Conservation (phyloP, 2,797 vertebrate species). For the Diglossa cyanea region DNA sequence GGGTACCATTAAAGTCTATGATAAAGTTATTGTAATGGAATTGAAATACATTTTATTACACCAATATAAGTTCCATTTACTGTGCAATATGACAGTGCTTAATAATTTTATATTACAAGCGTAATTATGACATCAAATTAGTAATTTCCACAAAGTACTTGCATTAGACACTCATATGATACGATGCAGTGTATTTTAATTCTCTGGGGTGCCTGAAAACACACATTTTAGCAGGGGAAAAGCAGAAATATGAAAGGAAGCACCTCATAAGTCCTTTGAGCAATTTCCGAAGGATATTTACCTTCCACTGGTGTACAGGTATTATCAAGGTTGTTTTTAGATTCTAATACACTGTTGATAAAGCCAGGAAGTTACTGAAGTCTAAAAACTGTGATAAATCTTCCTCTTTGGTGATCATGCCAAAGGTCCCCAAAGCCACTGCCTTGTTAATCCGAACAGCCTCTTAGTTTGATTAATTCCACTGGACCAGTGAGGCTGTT, state of each 20-base stretch:
- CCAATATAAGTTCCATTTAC: constrained; percentile 71
- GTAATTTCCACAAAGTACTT: constrained; percentile 71
- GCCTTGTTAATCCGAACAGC: not conserved
- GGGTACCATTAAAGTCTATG: constrained; percentile 63
- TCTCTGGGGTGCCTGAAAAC: constrained; percentile 58
- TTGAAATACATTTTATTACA: constrained; percentile 75
- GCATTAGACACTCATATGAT: constrained; percentile 59
- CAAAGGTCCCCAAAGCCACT: not conserved
- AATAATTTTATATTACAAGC: constrained; percentile 74
- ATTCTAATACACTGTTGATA: not conserved
- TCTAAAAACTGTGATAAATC: not conserved
- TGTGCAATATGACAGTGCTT: constrained; percentile 65
- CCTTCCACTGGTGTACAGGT: not conserved
- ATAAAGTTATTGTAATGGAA: constrained; percentile 69
- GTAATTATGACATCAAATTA: constrained; percentile 76
- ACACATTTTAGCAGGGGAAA: constrained; percentile 32
- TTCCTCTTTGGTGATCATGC: not conserved
- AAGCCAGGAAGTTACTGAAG: not conserved
- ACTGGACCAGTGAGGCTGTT: not conserved
- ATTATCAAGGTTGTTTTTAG: not conserved
- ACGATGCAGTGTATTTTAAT: constrained; percentile 29
- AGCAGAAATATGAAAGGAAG: constrained; percentile 47
- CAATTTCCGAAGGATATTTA: not conserved
- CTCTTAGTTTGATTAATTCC: not conserved
- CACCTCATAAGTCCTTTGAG: not conserved